Evolutionary conservation across 2,888 invertebrate species (phyloP).

Genomic region (Sisyra nigra): DNA sequence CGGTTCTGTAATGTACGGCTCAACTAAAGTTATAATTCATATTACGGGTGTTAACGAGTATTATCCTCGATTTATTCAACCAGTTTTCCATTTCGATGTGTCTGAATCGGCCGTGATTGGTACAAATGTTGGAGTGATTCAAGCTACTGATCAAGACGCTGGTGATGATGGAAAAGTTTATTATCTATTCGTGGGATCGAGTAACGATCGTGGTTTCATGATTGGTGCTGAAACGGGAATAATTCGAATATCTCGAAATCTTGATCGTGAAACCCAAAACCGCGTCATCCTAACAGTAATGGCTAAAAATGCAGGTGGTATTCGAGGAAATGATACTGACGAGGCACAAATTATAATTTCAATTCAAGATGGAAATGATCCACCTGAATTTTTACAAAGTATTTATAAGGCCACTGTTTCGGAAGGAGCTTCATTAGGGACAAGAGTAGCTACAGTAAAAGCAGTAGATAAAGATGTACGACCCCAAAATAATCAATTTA

Average conservation of each 20-base stretch:
- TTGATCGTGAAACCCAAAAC: conserved; percentile 78
- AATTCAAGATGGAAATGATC: conserved; percentile 92
- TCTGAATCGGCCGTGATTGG: conserved; percentile 83
- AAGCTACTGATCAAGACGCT: conserved; percentile 78
- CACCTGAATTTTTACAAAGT: conserved; percentile 75
- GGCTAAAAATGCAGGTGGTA: conserved; percentile 89
- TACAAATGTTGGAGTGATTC: conserved; percentile 68
- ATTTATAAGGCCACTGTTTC: conserved; percentile 64
- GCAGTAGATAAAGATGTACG: conserved; percentile 86
- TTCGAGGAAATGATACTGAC: conserved; percentile 87
- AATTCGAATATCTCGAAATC: conserved; percentile 63
- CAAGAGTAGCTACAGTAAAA: conserved; percentile 58
- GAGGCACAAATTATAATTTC: conserved; percentile 87
- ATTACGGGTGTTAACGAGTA: conserved; percentile 80
- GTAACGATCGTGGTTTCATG: conserved; percentile 79
- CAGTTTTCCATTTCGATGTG: conserved; percentile 82
- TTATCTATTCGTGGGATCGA: conserved; percentile 84
- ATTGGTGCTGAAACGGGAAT: conserved; percentile 73
- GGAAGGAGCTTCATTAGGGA: conserved; percentile 62
- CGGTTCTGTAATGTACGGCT: conserved; percentile 62
- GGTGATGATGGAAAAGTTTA: conserved; percentile 79
- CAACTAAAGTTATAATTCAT: conserved; percentile 53
- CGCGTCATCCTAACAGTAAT: conserved; percentile 79
- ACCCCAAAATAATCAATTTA: conserved; percentile 81
- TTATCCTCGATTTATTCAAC: conserved; percentile 74